These are phyloP conservation scores for Lochmaea capreae DNA, from an alignment of 2,888 invertebrate genomes.

Conservation along the genomic window DNA sequence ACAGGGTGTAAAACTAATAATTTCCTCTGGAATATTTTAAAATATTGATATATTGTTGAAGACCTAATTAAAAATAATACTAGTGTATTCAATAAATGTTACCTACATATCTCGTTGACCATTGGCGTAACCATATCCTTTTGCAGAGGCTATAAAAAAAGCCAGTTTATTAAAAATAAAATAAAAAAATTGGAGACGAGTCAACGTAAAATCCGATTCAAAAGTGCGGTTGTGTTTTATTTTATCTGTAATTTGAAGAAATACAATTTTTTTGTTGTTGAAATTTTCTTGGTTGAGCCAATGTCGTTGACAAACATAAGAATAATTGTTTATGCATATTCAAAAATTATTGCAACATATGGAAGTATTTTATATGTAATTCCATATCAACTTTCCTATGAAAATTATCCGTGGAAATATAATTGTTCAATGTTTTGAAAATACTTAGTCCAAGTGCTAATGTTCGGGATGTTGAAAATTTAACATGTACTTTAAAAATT, in stretches of 20 bases:
- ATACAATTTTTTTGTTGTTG: neutral
- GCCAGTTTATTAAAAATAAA: neutral
- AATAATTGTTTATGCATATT: slow-evolving; percentile 46
- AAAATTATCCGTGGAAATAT: slow-evolving; percentile 44
- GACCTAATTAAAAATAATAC: slow-evolving; percentile 28
- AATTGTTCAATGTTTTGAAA: slow-evolving; percentile 46
- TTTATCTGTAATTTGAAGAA: neutral
- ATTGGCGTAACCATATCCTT: slow-evolving; percentile 17
- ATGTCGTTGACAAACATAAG: slow-evolving; percentile 20
- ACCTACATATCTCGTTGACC: slow-evolving; percentile 62
- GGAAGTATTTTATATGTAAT: slow-evolving; percentile 50
- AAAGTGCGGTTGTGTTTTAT: neutral
- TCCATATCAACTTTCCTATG: slow-evolving; percentile 52
- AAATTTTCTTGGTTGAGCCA: neutral
- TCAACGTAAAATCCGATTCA: neutral
- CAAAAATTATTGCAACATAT: slow-evolving; percentile 41
- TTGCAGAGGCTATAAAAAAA: neutral
- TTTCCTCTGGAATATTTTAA: slow-evolving; percentile 22
- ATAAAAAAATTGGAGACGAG: neutral
- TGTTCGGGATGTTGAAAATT: slow-evolving; percentile 1
- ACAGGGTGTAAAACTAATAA: slow-evolving; percentile 12
- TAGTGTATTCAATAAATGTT: slow-evolving; percentile 58
- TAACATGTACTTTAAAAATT: neutral
- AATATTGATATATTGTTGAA: slow-evolving; percentile 28
- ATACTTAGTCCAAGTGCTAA: slow-evolving; percentile 34